Conservation (phyloP, 53 echinoderm and acorn worm genomes). For the Stichopus horrens region DNA sequence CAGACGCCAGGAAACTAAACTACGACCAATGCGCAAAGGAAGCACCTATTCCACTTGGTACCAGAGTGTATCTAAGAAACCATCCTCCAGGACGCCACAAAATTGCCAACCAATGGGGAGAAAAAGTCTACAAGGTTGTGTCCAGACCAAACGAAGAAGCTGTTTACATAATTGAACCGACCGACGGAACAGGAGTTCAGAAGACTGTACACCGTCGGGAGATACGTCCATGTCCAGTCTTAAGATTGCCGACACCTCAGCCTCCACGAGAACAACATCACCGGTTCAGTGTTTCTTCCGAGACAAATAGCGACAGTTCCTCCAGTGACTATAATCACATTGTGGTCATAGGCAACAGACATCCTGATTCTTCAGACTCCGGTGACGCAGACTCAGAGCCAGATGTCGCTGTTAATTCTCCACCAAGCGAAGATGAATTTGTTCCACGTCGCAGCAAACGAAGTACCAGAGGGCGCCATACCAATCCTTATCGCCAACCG, state of each 20-base stretch:
- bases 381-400: too few relatives aligned
- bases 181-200: constrained; percentile 18
- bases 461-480: too few relatives aligned
- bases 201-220: background rate
- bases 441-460: too few relatives aligned
- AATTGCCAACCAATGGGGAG: constrained; percentile 52
- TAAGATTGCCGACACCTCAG: too few relatives aligned
- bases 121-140: constrained; percentile 32
- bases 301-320: too few relatives aligned
- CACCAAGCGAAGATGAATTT: too few relatives aligned
- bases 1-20: constrained; percentile 4
- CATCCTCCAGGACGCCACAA: constrained; percentile 58
- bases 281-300: background rate
- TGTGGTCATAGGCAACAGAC: too few relatives aligned
- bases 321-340: too few relatives aligned
- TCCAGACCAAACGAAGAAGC: constrained; percentile 35
- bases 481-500: too few relatives aligned
- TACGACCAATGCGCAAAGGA: constrained; percentile 44
- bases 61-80: constrained; percentile 44
- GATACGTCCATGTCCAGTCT: background rate
- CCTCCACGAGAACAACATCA: background rate
- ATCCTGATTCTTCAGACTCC: too few relatives aligned
- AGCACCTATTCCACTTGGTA: constrained; percentile 36
- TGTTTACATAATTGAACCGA: constrained; percentile 33
- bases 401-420: too few relatives aligned